These are phyloP conservation scores for Struthio camelus DNA, from an alignment of 2,113 vertebrate genomes.

Conservation along the genomic window DNA sequence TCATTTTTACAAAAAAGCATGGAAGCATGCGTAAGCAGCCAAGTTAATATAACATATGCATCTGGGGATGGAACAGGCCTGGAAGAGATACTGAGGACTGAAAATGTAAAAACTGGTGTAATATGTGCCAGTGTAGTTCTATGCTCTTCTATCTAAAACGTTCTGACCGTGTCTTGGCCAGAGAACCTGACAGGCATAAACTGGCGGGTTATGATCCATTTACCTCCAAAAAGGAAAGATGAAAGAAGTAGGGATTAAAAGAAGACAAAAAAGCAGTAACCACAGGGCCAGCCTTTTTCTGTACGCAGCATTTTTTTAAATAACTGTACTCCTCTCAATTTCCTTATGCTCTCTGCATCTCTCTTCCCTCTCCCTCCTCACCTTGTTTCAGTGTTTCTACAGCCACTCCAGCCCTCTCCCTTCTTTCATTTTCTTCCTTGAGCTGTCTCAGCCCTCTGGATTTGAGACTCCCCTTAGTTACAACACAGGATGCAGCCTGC, in stretches of 20 bases:
- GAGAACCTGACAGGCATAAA: background rate
- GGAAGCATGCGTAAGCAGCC: background rate
- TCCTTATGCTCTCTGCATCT: background rate
- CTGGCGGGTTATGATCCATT: background rate
- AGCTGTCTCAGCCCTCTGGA: background rate
- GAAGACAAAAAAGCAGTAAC: background rate
- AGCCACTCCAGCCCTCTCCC: background rate
- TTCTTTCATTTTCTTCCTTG: background rate
- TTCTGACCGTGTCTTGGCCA: background rate
- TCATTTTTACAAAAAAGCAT: background rate
- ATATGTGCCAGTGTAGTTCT: background rate
- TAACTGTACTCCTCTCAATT: background rate
- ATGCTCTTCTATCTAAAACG: background rate
- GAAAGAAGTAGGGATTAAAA: background rate
- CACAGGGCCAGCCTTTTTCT: background rate
- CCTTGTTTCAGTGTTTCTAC: background rate
- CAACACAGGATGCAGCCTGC: background rate
- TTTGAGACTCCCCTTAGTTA: background rate
- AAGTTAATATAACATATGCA: background rate
- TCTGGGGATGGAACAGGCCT: background rate
- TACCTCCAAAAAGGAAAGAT: background rate
- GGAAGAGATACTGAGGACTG: background rate
- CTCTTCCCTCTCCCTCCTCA: background rate
- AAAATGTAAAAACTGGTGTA: background rate
- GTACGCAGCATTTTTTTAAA: background rate